phyloP scores from a whole-genome alignment of 2,113 vertebrate species.

The Marmota flaviventris region DNA sequence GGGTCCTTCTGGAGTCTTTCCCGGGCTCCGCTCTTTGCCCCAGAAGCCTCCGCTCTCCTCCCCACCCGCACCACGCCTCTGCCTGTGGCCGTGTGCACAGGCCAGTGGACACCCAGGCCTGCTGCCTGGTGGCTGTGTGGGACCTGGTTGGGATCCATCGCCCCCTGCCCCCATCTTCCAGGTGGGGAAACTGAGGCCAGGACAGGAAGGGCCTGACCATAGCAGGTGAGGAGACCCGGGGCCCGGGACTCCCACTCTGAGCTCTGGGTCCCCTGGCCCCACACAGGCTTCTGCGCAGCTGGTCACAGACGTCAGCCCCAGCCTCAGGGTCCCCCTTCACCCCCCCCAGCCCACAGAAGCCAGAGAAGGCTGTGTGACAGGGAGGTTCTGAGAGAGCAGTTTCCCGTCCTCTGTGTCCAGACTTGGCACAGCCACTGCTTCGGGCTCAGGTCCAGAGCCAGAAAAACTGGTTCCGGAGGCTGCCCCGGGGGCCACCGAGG shows the following conservation, averaged over 20 bases:
- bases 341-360: not conserved
- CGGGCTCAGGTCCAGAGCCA: not conserved
- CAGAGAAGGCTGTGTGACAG: not conserved
- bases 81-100: fast-evolving
- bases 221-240: fast-evolving
- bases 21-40: not conserved
- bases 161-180: not conserved
- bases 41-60: no score
- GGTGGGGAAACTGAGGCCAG: not conserved
- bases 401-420: not conserved
- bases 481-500: not conserved
- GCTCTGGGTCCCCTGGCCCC: no score
- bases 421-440: not conserved
- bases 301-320: not conserved
- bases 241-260: fast-evolving
- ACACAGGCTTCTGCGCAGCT: fast-evolving
- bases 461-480: slow-evolving; percentile 73
- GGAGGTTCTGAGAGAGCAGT: not conserved
- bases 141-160: no score
- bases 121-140: fast-evolving
- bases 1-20: not conserved
- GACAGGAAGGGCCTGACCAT: fast-evolving
- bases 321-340: not conserved
- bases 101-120: not conserved
- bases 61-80: fast-evolving